Evolutionary conservation across 1,140 invertebrate genomes (phyloP), one percentile per base, ranked within the genome.

Genomic region (Polyergus mexicanus): DNA sequence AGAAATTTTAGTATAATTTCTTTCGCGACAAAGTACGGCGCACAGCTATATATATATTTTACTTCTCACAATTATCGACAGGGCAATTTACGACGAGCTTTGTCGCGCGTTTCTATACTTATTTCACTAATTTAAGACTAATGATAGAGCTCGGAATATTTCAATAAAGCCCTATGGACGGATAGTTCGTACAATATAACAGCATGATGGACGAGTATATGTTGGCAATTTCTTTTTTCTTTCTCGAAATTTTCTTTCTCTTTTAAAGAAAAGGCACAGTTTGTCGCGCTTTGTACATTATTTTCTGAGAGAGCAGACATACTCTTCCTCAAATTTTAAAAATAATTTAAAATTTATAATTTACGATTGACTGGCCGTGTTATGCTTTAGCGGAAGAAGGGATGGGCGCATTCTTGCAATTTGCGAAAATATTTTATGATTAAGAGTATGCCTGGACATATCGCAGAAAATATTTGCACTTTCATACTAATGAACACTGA

Each of bases 101-200:
- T 44, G 68, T 83, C 38, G 25, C 16, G 47, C 47, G 47, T 72
- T 47, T 74, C 19, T 13, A 86, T 65, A 88, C 76, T 66, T 87
- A 84, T 32, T 71, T 80, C 75, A 68, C 68, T 90, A 89, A 56
- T 80, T 77, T 85, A 88, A 86, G 91, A 90, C 90, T 93, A 92
- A 87, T 85, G 76, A 91, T 92, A 93, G 90, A 93, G 92, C 92
- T 94, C 91, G 92, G 92, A 93, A 93, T 93, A 92, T 92, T 91
- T 93, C 89, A 87, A 88, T 93, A 92, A 93, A 94, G 93, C 93
- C 89, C 93, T 93, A 93, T 94, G 93, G 93, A 94, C 93, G 93
- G 93, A 94, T 94, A 86, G 87, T 94, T 93, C 92, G 90, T 91
- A 92, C 89, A 89, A 89, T 92, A 92, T 92, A 91, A 92, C 90